These are phyloP conservation scores for Flabesymbios commensalis DNA, from an alignment of 2,888 invertebrate genomes.

Conservation along the genomic window DNA sequence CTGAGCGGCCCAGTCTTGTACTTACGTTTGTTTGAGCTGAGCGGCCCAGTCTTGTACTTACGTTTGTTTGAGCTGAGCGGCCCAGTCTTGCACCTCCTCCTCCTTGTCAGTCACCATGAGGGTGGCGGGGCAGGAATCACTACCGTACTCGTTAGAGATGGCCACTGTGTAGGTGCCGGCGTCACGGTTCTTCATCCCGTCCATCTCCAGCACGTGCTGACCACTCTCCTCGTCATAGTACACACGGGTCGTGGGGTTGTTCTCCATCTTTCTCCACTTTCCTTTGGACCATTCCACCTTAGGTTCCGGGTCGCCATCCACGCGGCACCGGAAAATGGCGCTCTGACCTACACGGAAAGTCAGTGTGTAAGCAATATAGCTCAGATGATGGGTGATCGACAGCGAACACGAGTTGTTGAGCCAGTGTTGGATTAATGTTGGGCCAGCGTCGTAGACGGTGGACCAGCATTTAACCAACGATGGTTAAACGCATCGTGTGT, in stretches of 20 bases:
- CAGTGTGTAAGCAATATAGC: neutral
- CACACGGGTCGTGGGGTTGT: slow-evolving; percentile 47
- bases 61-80: slow-evolving; percentile 56
- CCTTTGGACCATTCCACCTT: slow-evolving; percentile 60
- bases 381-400: too few relatives aligned
- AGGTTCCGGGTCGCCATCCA: slow-evolving; percentile 57
- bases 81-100: slow-evolving; percentile 59
- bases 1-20: too few relatives aligned
- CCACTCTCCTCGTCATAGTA: slow-evolving; percentile 49
- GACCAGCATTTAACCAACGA: too few relatives aligned
- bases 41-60: too few relatives aligned
- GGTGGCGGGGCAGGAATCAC: slow-evolving; percentile 54
- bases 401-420: too few relatives aligned
- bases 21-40: too few relatives aligned
- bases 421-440: too few relatives aligned
- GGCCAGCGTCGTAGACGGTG: too few relatives aligned
- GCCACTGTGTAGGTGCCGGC: slow-evolving; percentile 60
- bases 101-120: slow-evolving; percentile 59
- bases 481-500: too few relatives aligned
- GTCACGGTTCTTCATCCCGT: slow-evolving; percentile 52
- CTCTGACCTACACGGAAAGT: slow-evolving; percentile 42
- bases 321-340: slow-evolving; percentile 54
- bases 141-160: slow-evolving; percentile 57
- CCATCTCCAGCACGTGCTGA: slow-evolving; percentile 54
- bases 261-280: slow-evolving; percentile 56